Conservation (phyloP, 2,888 invertebrate genomes). For the Deilephila porcellus region DNA sequence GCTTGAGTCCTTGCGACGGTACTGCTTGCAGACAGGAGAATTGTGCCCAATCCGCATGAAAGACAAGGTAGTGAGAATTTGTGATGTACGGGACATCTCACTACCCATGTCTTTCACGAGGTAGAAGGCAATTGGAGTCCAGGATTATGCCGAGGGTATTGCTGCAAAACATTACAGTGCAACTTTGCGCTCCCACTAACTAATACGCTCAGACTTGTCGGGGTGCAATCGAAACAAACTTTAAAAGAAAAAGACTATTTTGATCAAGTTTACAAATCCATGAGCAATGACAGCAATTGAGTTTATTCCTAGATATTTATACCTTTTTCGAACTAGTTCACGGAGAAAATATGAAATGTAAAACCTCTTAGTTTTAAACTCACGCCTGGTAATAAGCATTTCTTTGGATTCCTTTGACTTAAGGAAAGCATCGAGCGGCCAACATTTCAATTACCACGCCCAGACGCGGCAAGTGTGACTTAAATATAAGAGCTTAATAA, state of each 20-base stretch:
- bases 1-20: constrained; percentile 4
- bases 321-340: not conserved
- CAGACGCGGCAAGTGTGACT: not conserved
- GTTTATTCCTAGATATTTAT: not conserved
- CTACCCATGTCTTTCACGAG: constrained; percentile 99
- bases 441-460: not conserved
- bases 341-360: not conserved
- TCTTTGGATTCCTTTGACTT: not conserved
- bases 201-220: not conserved
- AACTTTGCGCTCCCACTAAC: constrained; percentile 7
- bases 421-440: not conserved
- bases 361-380: not conserved
- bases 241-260: not conserved
- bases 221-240: not conserved
- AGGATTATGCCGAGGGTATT: constrained; percentile 1
- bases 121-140: constrained; percentile 74
- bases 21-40: constrained; percentile 37
- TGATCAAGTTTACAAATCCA: not conserved
- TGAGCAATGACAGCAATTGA: not conserved
- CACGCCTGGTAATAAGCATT: not conserved
- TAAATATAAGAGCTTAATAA: not conserved
- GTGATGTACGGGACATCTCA: constrained; percentile 92
- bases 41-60: constrained; percentile 91
- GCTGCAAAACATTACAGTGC: constrained; percentile 1
- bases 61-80: constrained; percentile 98